Base-by-base conservation (phyloP, 2,113 vertebrate species). In the Rhinogobius similis region DNA sequence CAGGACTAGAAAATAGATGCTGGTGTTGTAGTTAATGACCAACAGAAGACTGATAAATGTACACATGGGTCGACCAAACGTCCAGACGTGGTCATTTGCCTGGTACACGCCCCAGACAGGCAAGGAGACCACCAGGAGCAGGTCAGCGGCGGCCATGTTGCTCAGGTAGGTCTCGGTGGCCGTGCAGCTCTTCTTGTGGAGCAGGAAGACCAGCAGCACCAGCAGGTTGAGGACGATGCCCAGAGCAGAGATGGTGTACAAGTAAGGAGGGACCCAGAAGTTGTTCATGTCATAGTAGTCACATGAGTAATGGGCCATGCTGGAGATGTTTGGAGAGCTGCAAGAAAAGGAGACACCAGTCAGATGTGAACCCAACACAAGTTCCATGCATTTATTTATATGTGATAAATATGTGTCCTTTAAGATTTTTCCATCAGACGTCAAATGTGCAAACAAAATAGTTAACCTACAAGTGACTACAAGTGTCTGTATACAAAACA, bases 161-260 rank as follows among this genome's bases (percentile, higher is more conserved):
- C 92, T 92, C 63, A 97, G 79, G 85, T 96, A 97, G 89, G 97
- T 92, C 85, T 98, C 96, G 0, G 96, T 92, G 82, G 96, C 93
- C 0, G 95, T 94, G 87, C 95, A 95, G 3, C 79, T 70, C 75
- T 89, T 95, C 79, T 92, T 95, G 71, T 97, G 95, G 23, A 97
- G 81, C 46, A 88, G 91, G 76, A 96, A 93, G 26, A 97, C 81
- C 0, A 82, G 73, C 77, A 98, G 92, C 32, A 97, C 94, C 26
- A 97, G 96, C 9, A 84, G 4, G 52, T 98, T 98, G 48, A 95
- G 94, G 0, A 93, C 16, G 0, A 87, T 48, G 10, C 95, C 94
- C 44, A 96, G 73, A 36, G 90, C 38, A 24, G 93, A 90, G 76
- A 96, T 86, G 66, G 90, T 4, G 90, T 94, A 89, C 84, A 96